A percentile compares a stretch with the other conserved stretches of the same genome.
phyloP scores from a whole-genome alignment of 2,888 invertebrate species.

The Augiades crinisus region DNA sequence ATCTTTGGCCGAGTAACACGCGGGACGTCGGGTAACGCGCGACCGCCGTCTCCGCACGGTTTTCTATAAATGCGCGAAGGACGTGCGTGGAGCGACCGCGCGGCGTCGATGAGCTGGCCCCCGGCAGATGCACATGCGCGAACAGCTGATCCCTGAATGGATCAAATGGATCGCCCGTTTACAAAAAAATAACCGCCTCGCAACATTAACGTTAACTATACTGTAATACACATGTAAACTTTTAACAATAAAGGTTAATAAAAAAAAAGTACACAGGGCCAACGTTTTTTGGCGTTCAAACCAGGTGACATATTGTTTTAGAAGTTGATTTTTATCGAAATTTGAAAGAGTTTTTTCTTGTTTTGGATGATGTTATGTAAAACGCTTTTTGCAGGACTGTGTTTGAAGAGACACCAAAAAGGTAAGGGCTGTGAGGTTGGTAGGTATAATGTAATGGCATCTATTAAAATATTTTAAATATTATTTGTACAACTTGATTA shows the following conservation, averaged over 20 bases:
- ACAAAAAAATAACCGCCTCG: conserved; percentile 41
- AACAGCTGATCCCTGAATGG: conserved; percentile 66
- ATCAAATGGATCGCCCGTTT: conserved; percentile 43
- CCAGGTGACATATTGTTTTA: conserved; percentile 30
- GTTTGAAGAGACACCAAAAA: too few species aligned
- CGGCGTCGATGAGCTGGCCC: conserved; percentile 53
- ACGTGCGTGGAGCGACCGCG: conserved; percentile 34
- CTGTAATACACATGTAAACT: conserved; percentile 49
- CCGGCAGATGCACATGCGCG: conserved; percentile 73
- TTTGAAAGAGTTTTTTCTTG: conserved; percentile 17
- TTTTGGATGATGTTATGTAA: too few species aligned
- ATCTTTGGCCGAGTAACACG: conserved; percentile 38
- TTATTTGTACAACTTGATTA: too few species aligned
- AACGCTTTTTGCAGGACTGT: too few species aligned
- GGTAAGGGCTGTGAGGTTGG: too few species aligned
- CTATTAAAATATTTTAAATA: too few species aligned
- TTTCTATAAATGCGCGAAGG: conserved; percentile 49
- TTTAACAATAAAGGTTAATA: conserved; percentile 30
- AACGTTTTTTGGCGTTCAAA: conserved; percentile 23
- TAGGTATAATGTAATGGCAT: too few species aligned
- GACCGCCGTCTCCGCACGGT: conserved; percentile 47
- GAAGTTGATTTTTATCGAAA: conserved; percentile 8
- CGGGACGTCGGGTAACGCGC: conserved; percentile 44
- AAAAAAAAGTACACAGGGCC: conserved; percentile 27
- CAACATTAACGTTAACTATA: too few species aligned